Evolutionary conservation across 2,888 invertebrate species (phyloP).

Genomic region (Trichopria drosophilae): DNA sequence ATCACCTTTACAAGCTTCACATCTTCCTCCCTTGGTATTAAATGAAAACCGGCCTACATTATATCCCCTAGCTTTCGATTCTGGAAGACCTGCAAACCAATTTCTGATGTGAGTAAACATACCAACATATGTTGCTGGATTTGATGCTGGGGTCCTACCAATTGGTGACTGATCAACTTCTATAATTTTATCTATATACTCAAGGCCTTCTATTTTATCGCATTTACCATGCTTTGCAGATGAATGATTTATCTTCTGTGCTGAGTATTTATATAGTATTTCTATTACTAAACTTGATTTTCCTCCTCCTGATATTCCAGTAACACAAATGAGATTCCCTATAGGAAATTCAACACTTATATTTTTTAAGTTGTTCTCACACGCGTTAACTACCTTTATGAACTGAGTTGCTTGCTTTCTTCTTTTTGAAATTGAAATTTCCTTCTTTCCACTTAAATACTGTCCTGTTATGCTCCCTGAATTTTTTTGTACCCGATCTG

Average conservation of each 20-base stretch:
- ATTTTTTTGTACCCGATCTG: slow-evolving; percentile 18
- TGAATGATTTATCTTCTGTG: slow-evolving; percentile 22
- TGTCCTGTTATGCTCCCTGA: slow-evolving; percentile 23
- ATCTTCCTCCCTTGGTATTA: slow-evolving; percentile 20
- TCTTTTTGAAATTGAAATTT: slow-evolving; percentile 20
- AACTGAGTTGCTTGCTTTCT: slow-evolving; percentile 22
- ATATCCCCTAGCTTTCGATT: slow-evolving; percentile 25
- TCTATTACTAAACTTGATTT: slow-evolving; percentile 25
- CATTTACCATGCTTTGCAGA: slow-evolving; percentile 11
- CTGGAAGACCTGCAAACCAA: slow-evolving; percentile 23
- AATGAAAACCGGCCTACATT: slow-evolving; percentile 23
- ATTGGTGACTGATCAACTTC: slow-evolving; percentile 25
- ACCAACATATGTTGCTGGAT: slow-evolving; percentile 25
- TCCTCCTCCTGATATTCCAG: slow-evolving; percentile 23
- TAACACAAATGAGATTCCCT: slow-evolving; percentile 22
- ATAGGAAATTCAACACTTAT: slow-evolving; percentile 20
- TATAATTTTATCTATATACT: slow-evolving; percentile 29
- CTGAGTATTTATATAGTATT: slow-evolving; percentile 18
- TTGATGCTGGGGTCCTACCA: slow-evolving; percentile 24
- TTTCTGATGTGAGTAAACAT: slow-evolving; percentile 22
- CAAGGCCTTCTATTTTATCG: slow-evolving; percentile 21
- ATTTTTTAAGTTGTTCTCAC: slow-evolving; percentile 25
- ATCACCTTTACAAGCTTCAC: slow-evolving; percentile 22
- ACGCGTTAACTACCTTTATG: slow-evolving; percentile 24
- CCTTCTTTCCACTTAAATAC: slow-evolving; percentile 21